Evolutionary conservation across 2,113 vertebrate species (phyloP), one percentile per base, ranked within the genome.

Genomic region (Cyanoderma ruficeps): DNA sequence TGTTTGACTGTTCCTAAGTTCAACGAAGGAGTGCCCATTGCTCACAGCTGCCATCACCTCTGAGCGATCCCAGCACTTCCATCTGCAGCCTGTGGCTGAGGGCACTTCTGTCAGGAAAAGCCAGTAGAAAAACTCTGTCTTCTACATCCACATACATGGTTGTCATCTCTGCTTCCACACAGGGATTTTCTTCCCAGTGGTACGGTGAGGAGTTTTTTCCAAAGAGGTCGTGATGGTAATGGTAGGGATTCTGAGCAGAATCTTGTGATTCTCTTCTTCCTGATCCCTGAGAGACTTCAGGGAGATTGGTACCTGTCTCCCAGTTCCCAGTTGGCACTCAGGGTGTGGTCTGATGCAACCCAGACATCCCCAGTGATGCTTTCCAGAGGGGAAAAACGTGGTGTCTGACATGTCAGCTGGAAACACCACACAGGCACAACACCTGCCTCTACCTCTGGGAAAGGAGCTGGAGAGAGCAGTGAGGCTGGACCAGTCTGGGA

Each of bases 1-100:
- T 95, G 89, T 96, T 96, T 96, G 91, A 91, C 91, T 93, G 64
- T 81, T 94, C 47, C 24, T 39, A 65, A 94, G 87, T 96, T 95
- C 93, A 93, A 1, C 7, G 7, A 50, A 77, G 72, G 89, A 92
- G 68, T 1, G 1, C 65, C 63, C 0, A 6, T 77, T 91, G 74
- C 47, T 91, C 72, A 69, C 46, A 77, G 64, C 94, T 91, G 89
- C 95, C 81, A 11, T 91, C 87, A 47, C 65, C 90, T 91, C 69
- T 21, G 35, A 52, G 77, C 1, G 0, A 59, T 93, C 72, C 49
- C 72, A 70, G 68, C 33, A 7, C 23, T 44, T 69, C 46, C 55
- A 70, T 63, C 72, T 28, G 59, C 61, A 92, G 35, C 47, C 28
- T 22, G 11, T 39, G 50, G 15, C 3, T 2, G 28, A 74, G 55